Evolutionary conservation across 2,113 vertebrate species (phyloP).

Genomic region (Trichechus manatus): DNA sequence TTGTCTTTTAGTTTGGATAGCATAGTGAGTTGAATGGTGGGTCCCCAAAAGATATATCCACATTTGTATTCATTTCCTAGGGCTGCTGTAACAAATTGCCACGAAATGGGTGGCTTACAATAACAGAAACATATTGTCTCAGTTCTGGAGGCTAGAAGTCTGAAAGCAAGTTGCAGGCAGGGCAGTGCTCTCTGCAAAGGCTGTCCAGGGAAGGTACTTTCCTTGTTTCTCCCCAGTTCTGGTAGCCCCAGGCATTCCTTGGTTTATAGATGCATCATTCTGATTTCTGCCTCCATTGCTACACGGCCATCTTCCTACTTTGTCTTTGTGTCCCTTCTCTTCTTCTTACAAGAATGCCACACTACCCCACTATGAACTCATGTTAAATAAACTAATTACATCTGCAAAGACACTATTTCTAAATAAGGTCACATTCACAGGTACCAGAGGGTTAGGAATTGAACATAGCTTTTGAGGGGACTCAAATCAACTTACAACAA

Average conservation of each 20-base stretch:
- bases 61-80: neutral
- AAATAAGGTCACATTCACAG: neutral
- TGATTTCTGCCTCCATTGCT: neutral
- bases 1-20: neutral
- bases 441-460: neutral
- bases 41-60: neutral
- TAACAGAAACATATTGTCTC: no score
- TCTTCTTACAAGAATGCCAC: neutral
- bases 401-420: neutral
- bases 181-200: neutral
- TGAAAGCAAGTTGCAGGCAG: neutral
- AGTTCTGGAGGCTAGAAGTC: no score
- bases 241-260: neutral
- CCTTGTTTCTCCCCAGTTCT: neutral
- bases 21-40: neutral
- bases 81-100: no score
- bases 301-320: neutral
- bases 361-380: neutral
- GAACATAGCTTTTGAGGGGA: neutral
- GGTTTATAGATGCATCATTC: neutral
- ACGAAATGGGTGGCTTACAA: no score
- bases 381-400: neutral
- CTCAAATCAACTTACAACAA: neutral
- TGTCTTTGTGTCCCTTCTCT: neutral
- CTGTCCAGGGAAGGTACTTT: neutral